phyloP scores from a whole-genome alignment of 2,888 invertebrate genomes.

The Scelioninae gen. 1 region DNA sequence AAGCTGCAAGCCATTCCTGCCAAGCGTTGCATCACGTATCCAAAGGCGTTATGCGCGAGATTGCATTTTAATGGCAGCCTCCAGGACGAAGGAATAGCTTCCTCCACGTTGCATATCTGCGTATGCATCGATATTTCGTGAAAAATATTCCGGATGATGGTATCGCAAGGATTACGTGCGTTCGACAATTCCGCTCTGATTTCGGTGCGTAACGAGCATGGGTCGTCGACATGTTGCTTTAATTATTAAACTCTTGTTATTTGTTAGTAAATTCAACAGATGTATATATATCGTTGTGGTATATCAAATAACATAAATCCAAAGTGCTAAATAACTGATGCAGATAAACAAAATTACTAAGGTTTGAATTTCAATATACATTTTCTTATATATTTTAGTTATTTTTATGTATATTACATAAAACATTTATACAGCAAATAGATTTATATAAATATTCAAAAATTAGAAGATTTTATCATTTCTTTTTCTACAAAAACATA shows the following conservation, averaged over 20 bases:
- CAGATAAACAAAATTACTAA: no score
- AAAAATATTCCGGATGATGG: conserved; percentile 71
- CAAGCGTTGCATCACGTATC: conserved; percentile 46
- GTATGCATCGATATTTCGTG: conserved; percentile 66
- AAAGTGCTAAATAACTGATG: no score
- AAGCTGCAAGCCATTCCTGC: conserved; percentile 7
- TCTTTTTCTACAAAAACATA: no score
- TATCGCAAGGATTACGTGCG: conserved; percentile 68
- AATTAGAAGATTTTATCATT: no score
- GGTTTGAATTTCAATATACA: no score
- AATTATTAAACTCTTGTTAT: not conserved
- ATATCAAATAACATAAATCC: no score
- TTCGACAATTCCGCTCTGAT: conserved; percentile 41
- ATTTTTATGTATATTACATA: no score
- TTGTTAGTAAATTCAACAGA: not conserved
- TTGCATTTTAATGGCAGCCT: conserved; percentile 64
- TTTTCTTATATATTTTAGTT: no score
- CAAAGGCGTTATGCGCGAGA: conserved; percentile 64
- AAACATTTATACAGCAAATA: no score
- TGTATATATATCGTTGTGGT: not conserved
- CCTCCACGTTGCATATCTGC: conserved; percentile 66
- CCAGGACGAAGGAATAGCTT: conserved; percentile 35
- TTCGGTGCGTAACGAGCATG: conserved; percentile 42
- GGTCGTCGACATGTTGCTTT: conserved; percentile 25
- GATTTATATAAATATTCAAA: no score